Base-by-base conservation (phyloP, 2,113 vertebrate genomes). In the Chaenogobius annularis region DNA sequence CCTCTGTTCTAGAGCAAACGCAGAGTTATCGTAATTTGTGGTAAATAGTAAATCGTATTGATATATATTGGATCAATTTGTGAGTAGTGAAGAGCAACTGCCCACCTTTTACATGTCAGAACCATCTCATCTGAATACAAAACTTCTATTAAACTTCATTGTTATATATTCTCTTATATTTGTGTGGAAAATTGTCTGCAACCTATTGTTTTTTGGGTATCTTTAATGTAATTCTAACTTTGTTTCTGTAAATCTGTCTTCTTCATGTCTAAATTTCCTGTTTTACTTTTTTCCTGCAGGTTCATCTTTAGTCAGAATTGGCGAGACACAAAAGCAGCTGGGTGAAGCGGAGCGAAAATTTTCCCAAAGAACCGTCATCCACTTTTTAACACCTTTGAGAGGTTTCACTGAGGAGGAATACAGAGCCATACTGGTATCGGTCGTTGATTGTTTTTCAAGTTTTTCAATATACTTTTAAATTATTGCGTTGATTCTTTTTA, bases 321-420 rank as follows among this genome's bases (percentile, higher is more conserved):
- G 96, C 85, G 96, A 97, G 91, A 93, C 92, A 73, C 94, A 98
- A 90, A 97, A 94, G 80, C 92, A 94, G 89, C 93, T 97, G 72
- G 94, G 96, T 50, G 92, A 93, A 19, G 94, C 94, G 61, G 95
- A 97, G 89, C 94, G 93, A 89, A 95, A 97, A 78, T 92, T 98
- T 47, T 92, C 95, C 89, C 96, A 97, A 83, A 96, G 95, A 58
- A 90, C 94, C 76, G 94, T 93, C 77, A 95, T 97, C 90, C 96
- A 96, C 89, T 97, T 97, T 83, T 95, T 98, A 70, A 94, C 92
- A 70, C 96, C 97, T 26, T 87, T 98, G 83, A 94, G 92, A 87
- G 96, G 94, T 80, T 98, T 97, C 81, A 94, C 95, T 74, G 96
- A 96, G 86, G 95, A 94, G 64, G 95, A 98, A 83, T 96, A 95